phyloP scores from a whole-genome alignment of 2,888 invertebrate genomes.

The Parnassius orleans region DNA sequence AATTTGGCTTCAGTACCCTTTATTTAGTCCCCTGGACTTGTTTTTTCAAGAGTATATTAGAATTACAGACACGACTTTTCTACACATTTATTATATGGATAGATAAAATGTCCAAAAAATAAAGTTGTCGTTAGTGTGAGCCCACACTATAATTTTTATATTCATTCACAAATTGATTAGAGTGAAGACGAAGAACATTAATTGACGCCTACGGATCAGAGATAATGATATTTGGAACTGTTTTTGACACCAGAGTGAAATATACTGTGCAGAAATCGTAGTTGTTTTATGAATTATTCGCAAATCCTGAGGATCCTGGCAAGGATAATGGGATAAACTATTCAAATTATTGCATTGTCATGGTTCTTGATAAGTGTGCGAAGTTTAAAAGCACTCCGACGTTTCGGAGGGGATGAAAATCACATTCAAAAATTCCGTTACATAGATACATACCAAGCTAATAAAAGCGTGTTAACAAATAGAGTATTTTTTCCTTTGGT shows the following conservation, averaged over 20 bases:
- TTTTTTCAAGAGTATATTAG: too few species aligned
- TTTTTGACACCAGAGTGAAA: conserved; percentile 12
- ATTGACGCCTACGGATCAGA: conserved; percentile 19
- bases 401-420: background rate
- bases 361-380: too few species aligned
- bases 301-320: too few species aligned
- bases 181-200: conserved; percentile 13
- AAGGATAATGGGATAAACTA: too few species aligned
- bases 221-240: conserved; percentile 12
- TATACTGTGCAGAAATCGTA: background rate
- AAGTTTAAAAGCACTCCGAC: too few species aligned
- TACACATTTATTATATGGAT: too few species aligned
- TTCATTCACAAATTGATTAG: conserved; percentile 16
- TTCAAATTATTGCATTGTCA: too few species aligned
- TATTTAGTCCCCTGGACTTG: too few species aligned
- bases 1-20: too few species aligned
- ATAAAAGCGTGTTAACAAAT: background rate
- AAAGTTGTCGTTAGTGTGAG: conserved; percentile 1
- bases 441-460: too few species aligned
- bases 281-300: too few species aligned
- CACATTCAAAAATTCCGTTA: background rate
- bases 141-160: conserved; percentile 6
- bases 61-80: too few species aligned
- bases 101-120: background rate
- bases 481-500: conserved; percentile 1